These are phyloP conservation scores for Volucella zonaria DNA, from an alignment of 2,888 invertebrate genomes.

Conservation along the genomic window DNA sequence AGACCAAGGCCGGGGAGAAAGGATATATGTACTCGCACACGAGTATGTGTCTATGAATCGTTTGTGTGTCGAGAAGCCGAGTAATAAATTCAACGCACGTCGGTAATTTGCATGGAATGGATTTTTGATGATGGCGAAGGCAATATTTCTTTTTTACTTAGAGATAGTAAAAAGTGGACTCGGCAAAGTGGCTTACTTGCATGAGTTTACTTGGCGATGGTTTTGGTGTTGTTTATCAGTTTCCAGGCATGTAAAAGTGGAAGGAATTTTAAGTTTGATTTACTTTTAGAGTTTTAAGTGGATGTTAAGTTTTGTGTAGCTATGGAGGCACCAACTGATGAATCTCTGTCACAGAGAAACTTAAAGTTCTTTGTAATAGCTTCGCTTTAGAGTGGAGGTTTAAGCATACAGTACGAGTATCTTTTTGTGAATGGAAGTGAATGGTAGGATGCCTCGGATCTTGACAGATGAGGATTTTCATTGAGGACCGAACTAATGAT, in stretches of 20 bases:
- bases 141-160: slow-evolving; percentile 34
- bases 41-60: neutral
- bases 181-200: neutral
- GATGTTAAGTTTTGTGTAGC: neutral
- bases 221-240: neutral
- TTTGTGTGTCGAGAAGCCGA: slow-evolving; percentile 33
- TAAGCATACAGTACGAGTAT: slow-evolving; percentile 2
- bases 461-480: neutral
- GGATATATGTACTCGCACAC: slow-evolving; percentile 4
- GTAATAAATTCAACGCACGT: slow-evolving; percentile 66
- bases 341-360: slow-evolving; percentile 19
- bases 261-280: neutral
- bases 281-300: slow-evolving; percentile 4
- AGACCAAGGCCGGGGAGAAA: neutral
- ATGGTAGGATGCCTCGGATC: neutral
- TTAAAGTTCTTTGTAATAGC: slow-evolving; percentile 31
- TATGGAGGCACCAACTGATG: slow-evolving; percentile 6
- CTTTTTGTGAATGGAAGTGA: neutral
- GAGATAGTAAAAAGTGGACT: neutral
- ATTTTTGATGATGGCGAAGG: slow-evolving; percentile 43
- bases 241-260: neutral
- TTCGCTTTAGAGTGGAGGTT: slow-evolving; percentile 23
- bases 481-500: no score
- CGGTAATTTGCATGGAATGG: slow-evolving; percentile 59
- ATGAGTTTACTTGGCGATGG: no score